phyloP scores from a whole-genome alignment of 2,888 invertebrate species.

The Rhagium mordax region DNA sequence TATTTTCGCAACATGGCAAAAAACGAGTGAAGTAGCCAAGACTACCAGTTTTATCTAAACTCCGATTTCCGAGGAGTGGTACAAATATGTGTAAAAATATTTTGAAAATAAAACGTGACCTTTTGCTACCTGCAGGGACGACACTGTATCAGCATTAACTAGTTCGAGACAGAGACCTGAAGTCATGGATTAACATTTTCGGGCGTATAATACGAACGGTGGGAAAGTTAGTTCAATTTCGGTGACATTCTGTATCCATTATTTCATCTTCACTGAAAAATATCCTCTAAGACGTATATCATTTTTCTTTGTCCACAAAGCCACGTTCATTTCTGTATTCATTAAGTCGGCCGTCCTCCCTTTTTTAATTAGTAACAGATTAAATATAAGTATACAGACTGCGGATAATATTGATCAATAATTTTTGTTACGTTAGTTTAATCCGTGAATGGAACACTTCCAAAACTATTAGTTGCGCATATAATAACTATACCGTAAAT shows the following conservation, averaged over 20 bases:
- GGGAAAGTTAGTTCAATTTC: conserved; percentile 12
- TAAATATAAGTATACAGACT: too few species aligned
- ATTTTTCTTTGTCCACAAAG: not conserved
- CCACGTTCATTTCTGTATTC: not conserved
- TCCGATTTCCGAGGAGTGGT: too few species aligned
- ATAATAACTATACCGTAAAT: too few species aligned
- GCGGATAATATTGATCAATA: too few species aligned
- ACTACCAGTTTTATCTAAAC: too few species aligned
- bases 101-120: not conserved
- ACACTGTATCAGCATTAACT: not conserved
- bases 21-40: too few species aligned
- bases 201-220: not conserved
- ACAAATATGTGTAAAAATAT: not conserved
- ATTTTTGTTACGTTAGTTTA: too few species aligned
- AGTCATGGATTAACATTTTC: conserved; percentile 14
- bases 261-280: not conserved
- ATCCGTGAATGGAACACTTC: too few species aligned
- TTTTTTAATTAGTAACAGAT: too few species aligned
- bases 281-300: not conserved
- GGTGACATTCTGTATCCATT: conserved; percentile 8
- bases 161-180: not conserved
- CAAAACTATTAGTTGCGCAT: too few species aligned
- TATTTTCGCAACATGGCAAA: too few species aligned
- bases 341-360: too few species aligned
- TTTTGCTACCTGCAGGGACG: not conserved